Percentiles rank a stretch among this genome's conserved stretches.
phyloP scores from a whole-genome alignment of 2,797 vertebrate species.

The Syndactyla subalaris region DNA sequence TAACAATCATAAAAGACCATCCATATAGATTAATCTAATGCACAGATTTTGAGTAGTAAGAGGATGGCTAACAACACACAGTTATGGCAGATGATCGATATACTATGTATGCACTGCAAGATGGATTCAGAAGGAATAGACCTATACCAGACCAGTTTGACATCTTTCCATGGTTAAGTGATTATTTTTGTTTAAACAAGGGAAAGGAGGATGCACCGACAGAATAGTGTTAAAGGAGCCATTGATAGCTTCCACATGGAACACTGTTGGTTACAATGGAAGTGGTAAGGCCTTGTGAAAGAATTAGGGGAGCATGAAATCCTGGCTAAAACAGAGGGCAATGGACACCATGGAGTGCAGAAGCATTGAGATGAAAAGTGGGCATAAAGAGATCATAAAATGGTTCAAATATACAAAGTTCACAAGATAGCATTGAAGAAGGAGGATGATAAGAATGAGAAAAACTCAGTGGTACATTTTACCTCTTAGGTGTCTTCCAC shows the following conservation, averaged over 20 bases:
- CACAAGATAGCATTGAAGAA: neutral
- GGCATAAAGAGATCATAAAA: neutral
- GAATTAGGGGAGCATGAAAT: neutral
- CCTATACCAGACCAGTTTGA: neutral
- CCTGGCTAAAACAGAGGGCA: neutral
- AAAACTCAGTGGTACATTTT: neutral
- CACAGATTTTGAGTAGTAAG: neutral
- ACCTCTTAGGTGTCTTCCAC: neutral
- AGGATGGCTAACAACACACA: neutral
- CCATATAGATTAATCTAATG: neutral
- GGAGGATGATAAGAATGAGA: neutral
- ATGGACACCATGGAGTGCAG: neutral
- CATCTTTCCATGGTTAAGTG: neutral
- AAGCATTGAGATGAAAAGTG: neutral
- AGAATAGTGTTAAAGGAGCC: neutral
- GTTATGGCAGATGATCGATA: neutral
- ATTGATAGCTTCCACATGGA: neutral
- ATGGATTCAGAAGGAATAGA: neutral
- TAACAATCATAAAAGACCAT: neutral
- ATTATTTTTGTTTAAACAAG: neutral
- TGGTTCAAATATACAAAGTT: fast-evolving
- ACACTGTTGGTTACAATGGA: neutral
- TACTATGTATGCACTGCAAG: neutral
- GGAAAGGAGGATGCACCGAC: neutral
- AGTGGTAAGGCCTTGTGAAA: neutral